phyloP scores from a whole-genome alignment of 64 coral and sea anemone species.

The Porites lutea region DNA sequence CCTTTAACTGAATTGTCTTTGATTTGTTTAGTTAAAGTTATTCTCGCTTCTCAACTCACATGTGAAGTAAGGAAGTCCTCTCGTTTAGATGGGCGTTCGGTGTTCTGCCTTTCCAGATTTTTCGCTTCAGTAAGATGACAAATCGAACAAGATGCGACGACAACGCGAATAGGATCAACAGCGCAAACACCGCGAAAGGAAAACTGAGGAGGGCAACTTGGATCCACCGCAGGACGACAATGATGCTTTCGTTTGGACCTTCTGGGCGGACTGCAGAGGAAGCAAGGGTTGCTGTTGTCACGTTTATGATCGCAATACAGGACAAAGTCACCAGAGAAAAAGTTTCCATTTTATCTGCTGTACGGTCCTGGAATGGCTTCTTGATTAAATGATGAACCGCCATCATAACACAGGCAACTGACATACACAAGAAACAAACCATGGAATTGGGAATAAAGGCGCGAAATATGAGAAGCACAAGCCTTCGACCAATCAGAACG shows the following conservation, averaged over 20 bases:
- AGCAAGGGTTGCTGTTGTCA: constrained; percentile 40
- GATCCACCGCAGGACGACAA: constrained; percentile 41
- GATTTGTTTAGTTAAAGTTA: too few species aligned
- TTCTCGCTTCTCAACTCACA: too few species aligned
- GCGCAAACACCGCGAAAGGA: constrained; percentile 8
- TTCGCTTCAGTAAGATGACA: too few species aligned
- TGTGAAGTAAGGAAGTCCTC: background rate
- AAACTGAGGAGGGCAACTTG: constrained; percentile 28
- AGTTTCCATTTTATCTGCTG: constrained; percentile 21
- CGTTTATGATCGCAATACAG: constrained; percentile 54
- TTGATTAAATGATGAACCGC: constrained; percentile 53
- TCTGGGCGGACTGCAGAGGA: constrained; percentile 35
- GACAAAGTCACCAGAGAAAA: constrained; percentile 41
- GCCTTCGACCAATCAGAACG: constrained; percentile 68
- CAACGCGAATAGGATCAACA: constrained; percentile 38
- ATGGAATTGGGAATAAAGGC: constrained; percentile 54
- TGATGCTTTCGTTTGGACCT: constrained; percentile 39
- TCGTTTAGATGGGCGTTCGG: background rate
- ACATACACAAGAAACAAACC: constrained; percentile 43
- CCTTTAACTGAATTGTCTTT: too few species aligned
- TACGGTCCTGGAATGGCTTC: constrained; percentile 43
- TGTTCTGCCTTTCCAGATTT: background rate
- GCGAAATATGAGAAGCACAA: constrained; percentile 47
- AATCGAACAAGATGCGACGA: constrained; percentile 31
- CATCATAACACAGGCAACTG: constrained; percentile 39